Base-by-base conservation (phyloP, 2,797 vertebrate species). In the Falco concolor region DNA sequence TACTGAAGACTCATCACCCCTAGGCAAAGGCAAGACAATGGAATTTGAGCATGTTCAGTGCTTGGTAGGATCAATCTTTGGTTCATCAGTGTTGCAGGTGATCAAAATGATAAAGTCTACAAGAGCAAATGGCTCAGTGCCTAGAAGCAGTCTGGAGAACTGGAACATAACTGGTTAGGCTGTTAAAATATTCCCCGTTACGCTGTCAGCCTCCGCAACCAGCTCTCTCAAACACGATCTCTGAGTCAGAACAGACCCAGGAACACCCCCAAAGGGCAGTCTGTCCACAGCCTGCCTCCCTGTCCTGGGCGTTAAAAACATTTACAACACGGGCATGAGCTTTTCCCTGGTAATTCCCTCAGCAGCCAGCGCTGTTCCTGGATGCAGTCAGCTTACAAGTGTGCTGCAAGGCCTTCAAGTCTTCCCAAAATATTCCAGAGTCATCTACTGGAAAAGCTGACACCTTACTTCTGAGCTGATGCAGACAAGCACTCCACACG, bases 371-470 rank as follows among this genome's bases (percentile, higher is more conserved):
- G 24, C 57, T 81, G 32, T 12, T 70, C 28, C 40, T 75, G 69
- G 28, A 80, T 44, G 34, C 1, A 3, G n/a, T 27, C 61, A 65
- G 65, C 22, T 84, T 67, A 38, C 1, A 1, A 84, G 73, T 3
- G 8, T 76, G 65, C 40, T 94, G 18, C 38, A 69, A 90, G 53
- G 30, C 36, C 73, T 76, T 25, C 10, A 3, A 63, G 47, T 72
- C 38, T 74, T 89, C 75, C 44, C 75, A 83, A 78, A 12, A 80
- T 15, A 75, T 93, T 54, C 61, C 34, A 87, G 53, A 85, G 38
- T 80, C 34, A 80, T n/a, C 73, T 72, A 1, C 67, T 77, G 42
- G 89, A 80, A 91, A 95, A 82, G 49, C 8, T 80, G 65, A 78
- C 32, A 27, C n/a, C 49, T 65, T 57, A 44, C 32, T 45, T 83